A percentile compares a stretch with the other conserved stretches of the same genome.
phyloP scores from a whole-genome alignment of 2,888 invertebrate genomes.

The Thera britannica region DNA sequence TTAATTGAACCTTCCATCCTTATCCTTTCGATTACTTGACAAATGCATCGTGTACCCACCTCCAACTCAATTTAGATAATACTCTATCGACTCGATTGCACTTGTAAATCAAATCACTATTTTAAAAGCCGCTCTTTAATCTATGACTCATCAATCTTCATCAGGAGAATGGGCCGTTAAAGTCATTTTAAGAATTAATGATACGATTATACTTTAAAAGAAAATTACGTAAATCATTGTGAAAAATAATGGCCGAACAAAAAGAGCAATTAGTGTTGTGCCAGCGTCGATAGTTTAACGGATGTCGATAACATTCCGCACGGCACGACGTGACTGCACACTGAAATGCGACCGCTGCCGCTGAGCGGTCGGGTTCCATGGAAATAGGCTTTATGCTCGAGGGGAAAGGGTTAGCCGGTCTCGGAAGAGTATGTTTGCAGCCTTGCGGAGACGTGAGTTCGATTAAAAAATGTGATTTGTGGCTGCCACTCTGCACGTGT shows the following conservation, averaged over 20 bases:
- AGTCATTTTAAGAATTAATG: constrained; percentile 73
- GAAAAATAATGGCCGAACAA: constrained; percentile 69
- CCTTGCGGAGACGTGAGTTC: constrained; percentile 72
- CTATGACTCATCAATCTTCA: constrained; percentile 70
- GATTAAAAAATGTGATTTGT: constrained; percentile 85
- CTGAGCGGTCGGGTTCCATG: constrained; percentile 24
- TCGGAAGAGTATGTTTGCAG: constrained; percentile 45
- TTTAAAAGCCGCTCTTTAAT: constrained; percentile 48
- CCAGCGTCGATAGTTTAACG: constrained; percentile 79
- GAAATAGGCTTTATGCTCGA: constrained; percentile 51
- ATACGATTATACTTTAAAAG: constrained; percentile 65
- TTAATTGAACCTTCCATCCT: constrained; percentile 60
- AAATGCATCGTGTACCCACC: constrained; percentile 49
- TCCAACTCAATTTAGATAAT: constrained; percentile 31
- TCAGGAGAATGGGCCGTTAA: constrained; percentile 67
- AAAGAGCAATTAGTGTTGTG: constrained; percentile 82
- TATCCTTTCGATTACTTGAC: constrained; percentile 60
- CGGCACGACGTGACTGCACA: constrained; percentile 75
- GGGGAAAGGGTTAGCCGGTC: constrained; percentile 40
- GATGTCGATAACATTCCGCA: constrained; percentile 80
- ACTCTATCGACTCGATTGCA: constrained; percentile 32
- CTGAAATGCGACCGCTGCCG: constrained; percentile 63
- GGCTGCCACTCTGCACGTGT: constrained; percentile 76
- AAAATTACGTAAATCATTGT: constrained; percentile 76
- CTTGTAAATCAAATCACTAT: constrained; percentile 41